Conservation (phyloP, 1,140 invertebrate genomes). For the fruit fly (Drosophila melanogaster) region DNA sequence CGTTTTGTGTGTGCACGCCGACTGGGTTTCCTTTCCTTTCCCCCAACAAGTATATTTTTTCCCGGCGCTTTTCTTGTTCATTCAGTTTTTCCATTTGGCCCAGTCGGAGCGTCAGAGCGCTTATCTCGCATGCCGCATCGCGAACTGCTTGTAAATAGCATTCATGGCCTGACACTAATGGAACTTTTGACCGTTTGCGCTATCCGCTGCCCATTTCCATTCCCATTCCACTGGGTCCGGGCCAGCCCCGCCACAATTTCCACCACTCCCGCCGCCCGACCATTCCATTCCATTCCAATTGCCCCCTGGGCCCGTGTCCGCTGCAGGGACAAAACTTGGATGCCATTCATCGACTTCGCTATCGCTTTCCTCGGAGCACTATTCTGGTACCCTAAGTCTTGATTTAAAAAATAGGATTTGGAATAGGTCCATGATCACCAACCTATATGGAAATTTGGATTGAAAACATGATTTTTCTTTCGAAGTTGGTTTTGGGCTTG, state of each 20-base stretch:
- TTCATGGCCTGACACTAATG: slow-evolving; percentile 74
- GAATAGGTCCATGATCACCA: not conserved
- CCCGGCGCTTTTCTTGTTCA: slow-evolving; percentile 40
- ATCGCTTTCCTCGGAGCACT: slow-evolving; percentile 9
- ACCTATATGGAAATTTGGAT: no score
- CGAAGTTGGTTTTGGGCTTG: no score
- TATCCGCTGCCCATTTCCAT: slow-evolving; percentile 32
- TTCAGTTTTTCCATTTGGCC: slow-evolving; percentile 59
- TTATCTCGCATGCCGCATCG: slow-evolving; percentile 68
- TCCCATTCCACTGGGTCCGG: not conserved
- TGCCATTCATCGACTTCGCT: slow-evolving; percentile 34
- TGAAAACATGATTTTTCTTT: no score
- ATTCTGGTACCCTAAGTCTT: slow-evolving; percentile 12
- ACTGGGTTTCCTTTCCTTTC: slow-evolving; percentile 17
- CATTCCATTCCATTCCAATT: slow-evolving; percentile 31
- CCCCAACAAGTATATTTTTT: slow-evolving; percentile 24
- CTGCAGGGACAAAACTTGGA: slow-evolving; percentile 45
- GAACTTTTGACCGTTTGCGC: slow-evolving; percentile 72
- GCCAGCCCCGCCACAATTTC: not conserved
- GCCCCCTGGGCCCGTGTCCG: slow-evolving; percentile 30
- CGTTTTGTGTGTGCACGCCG: slow-evolving; percentile 40
- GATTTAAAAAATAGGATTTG: no score
- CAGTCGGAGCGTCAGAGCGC: slow-evolving; percentile 37
- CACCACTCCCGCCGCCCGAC: slow-evolving; percentile 2
- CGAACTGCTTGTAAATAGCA: slow-evolving; percentile 74